phyloP scores from a whole-genome alignment of 2,113 vertebrate genomes.

The Mesitornis unicolor region DNA sequence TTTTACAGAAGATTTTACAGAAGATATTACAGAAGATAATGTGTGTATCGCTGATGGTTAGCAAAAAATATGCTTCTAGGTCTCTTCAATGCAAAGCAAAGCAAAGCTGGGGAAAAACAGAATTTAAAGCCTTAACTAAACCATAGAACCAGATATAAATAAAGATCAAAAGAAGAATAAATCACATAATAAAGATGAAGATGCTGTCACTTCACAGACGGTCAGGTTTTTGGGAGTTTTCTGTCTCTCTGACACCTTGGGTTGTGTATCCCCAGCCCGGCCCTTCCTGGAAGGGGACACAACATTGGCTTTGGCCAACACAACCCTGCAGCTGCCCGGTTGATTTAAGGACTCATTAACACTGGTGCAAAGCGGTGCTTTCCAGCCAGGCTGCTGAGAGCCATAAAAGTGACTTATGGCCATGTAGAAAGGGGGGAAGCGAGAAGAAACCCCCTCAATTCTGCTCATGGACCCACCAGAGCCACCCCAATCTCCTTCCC shows the following conservation, averaged over 20 bases:
- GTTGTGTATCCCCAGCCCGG: not conserved
- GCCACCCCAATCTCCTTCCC: not conserved
- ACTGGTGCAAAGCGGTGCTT: not conserved
- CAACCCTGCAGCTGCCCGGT: not conserved
- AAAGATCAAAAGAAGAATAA: not conserved
- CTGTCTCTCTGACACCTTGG: not conserved
- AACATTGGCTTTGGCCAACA: not conserved
- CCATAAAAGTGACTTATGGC: not conserved
- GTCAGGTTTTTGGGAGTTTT: accelerated
- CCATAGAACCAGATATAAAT: not conserved
- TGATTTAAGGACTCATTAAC: constrained; percentile 24
- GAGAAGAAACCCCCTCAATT: not conserved
- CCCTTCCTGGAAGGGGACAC: not conserved
- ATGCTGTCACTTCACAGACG: not conserved
- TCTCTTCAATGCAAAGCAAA: not conserved
- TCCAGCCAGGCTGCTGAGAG: not conserved
- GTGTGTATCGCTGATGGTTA: not conserved
- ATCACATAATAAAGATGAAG: no score
- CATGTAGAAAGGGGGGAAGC: not conserved
- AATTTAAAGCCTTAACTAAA: not conserved
- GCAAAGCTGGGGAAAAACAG: not conserved
- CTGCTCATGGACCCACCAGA: not conserved
- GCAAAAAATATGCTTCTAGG: not conserved
- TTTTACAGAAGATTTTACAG: no score
- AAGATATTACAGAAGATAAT: no score